phyloP scores from a whole-genome alignment of 2,888 invertebrate species.

The Acronicta psi region DNA sequence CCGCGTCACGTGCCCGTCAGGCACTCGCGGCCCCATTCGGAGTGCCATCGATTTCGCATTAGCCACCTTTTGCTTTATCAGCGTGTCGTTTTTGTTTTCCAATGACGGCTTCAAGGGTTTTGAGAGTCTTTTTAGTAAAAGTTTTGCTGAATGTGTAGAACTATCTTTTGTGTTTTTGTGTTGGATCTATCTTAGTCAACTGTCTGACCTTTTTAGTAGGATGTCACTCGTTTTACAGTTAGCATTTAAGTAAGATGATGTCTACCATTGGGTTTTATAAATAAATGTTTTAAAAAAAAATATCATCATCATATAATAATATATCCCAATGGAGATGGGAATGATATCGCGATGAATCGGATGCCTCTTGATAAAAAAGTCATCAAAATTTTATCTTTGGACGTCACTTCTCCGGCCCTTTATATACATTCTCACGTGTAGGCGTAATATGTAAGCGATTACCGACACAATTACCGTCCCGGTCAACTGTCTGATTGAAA shows the following conservation, averaged over 20 bases:
- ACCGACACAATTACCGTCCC: conserved; percentile 68
- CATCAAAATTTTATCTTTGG: too few relatives aligned
- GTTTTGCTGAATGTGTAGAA: conserved; percentile 8
- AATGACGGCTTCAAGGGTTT: conserved; percentile 44
- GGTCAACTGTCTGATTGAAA: conserved; percentile 74
- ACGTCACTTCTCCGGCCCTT: too few relatives aligned
- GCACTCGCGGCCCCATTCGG: conserved; percentile 52
- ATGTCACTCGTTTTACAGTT: not conserved
- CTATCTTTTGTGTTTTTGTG: conserved; percentile 31
- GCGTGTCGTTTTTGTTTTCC: conserved; percentile 59
- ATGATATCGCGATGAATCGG: too few relatives aligned
- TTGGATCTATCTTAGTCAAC: conserved; percentile 36
- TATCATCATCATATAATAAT: too few relatives aligned
- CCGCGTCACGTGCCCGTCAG: conserved; percentile 42
- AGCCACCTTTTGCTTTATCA: conserved; percentile 71
- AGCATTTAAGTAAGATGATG: not conserved
- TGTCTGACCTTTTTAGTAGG: conserved; percentile 21
- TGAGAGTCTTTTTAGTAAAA: conserved; percentile 32
- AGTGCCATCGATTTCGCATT: conserved; percentile 79
- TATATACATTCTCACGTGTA: conserved; percentile 23
- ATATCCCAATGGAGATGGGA: too few relatives aligned
- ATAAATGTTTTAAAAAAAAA: too few relatives aligned
- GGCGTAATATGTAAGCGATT: conserved; percentile 47
- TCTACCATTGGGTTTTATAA: too few relatives aligned
- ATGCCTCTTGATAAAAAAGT: too few relatives aligned